phyloP scores from a whole-genome alignment of 2,888 invertebrate species.

The Liodrosophila aerea region DNA sequence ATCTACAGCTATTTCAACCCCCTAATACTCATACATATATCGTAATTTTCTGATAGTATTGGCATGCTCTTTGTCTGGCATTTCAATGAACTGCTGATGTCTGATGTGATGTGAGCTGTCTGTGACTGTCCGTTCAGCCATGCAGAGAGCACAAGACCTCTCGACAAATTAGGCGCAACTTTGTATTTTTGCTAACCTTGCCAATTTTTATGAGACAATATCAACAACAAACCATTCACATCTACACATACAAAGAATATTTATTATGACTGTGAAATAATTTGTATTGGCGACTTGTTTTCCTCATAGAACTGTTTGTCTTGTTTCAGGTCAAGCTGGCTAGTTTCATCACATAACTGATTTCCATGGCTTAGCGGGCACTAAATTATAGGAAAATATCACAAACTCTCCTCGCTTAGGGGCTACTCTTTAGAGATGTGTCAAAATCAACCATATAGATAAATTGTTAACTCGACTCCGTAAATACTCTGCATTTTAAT shows the following conservation, averaged over 20 bases:
- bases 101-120: too few relatives aligned
- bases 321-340: slow-evolving; percentile 9
- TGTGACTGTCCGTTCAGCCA: slow-evolving; percentile 23
- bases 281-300: slow-evolving; percentile 56
- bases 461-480: too few relatives aligned
- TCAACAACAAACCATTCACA: slow-evolving; percentile 20
- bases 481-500: too few relatives aligned
- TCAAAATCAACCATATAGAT: too few relatives aligned
- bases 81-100: slow-evolving; percentile 59
- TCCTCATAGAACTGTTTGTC: slow-evolving; percentile 42
- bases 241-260: slow-evolving; percentile 42
- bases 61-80: slow-evolving; percentile 47
- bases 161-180: slow-evolving; percentile 58
- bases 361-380: too few relatives aligned
- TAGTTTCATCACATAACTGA: not conserved
- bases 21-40: too few relatives aligned
- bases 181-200: slow-evolving; percentile 68
- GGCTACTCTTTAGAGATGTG: slow-evolving; percentile 21
- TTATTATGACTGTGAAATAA: slow-evolving; percentile 47
- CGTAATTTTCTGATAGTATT: slow-evolving; percentile 9
- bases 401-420: slow-evolving; percentile 28
- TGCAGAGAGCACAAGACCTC: slow-evolving; percentile 15
- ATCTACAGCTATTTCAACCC: not conserved
- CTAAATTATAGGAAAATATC: slow-evolving; percentile 10
- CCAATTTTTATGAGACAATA: slow-evolving; percentile 56